phyloP scores from a whole-genome alignment of 2,113 vertebrate genomes.

The Phoenicopterus ruber region DNA sequence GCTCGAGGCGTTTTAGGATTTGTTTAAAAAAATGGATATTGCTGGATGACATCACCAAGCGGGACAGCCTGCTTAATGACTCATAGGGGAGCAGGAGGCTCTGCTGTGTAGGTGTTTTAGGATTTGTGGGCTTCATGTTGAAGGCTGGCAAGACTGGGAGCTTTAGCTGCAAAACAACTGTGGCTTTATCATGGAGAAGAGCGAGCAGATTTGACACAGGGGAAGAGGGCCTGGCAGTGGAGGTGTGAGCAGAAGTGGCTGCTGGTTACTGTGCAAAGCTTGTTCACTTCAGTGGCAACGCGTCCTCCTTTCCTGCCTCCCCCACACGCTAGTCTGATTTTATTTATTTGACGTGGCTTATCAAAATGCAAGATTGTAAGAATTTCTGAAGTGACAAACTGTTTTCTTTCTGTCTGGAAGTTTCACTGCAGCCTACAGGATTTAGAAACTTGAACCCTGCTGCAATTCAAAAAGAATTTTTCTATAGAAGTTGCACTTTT shows the following conservation, averaged over 20 bases:
- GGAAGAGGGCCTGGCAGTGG: neutral
- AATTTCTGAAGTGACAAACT: slow-evolving; percentile 25
- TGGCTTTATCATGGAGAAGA: neutral
- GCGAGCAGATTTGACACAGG: neutral
- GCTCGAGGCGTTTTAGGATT: neutral
- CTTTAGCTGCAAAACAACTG: slow-evolving; percentile 29
- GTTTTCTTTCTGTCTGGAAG: slow-evolving; percentile 38
- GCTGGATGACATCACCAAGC: slow-evolving; percentile 38
- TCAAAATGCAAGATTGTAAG: slow-evolving; percentile 18
- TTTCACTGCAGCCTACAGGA: slow-evolving; percentile 26
- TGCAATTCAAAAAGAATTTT: neutral
- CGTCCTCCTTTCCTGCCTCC: neutral
- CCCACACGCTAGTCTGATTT: neutral
- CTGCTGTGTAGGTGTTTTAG: slow-evolving; percentile 58
- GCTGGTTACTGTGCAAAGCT: neutral
- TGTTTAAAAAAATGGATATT: neutral
- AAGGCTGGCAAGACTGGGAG: slow-evolving; percentile 40
- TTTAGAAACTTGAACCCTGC: neutral
- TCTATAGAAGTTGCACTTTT: neutral
- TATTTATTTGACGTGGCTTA: neutral
- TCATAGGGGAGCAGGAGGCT: slow-evolving; percentile 59
- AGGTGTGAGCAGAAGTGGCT: slow-evolving; percentile 14
- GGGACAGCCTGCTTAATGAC: slow-evolving; percentile 59
- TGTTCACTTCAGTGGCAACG: neutral
- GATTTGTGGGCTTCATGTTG: slow-evolving; percentile 55